phyloP scores from a whole-genome alignment of 2,113 vertebrate species.

The Dromas ardeola region DNA sequence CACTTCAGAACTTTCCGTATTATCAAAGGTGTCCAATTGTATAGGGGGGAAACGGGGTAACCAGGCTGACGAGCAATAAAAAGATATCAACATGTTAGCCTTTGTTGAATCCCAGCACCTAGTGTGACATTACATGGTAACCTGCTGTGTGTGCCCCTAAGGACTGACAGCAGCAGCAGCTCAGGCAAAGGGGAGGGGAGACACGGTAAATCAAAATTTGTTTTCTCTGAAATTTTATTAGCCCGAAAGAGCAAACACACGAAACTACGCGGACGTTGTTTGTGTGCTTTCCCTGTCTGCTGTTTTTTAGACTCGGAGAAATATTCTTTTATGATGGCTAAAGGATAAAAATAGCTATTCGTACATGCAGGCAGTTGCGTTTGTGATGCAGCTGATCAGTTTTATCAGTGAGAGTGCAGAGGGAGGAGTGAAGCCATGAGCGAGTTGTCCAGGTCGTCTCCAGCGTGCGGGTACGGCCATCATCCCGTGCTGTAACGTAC shows the following conservation, averaged over 20 bases:
- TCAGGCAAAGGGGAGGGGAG: conserved; percentile 41
- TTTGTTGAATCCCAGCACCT: conserved; percentile 74
- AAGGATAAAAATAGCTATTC: background rate
- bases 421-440: background rate
- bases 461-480: rapidly evolving
- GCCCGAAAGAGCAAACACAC: background rate
- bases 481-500: rapidly evolving
- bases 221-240: conserved; percentile 49
- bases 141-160: conserved; percentile 69
- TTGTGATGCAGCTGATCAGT: background rate
- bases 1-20: background rate
- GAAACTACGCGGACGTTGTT: background rate
- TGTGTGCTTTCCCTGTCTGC: background rate
- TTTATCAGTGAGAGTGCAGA: background rate
- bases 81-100: conserved; percentile 75
- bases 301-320: background rate
- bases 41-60: conserved; percentile 29
- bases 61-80: conserved; percentile 69
- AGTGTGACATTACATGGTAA: conserved; percentile 73
- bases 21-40: background rate
- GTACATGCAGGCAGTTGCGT: background rate
- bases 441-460: background rate
- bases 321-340: background rate
- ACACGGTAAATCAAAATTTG: conserved; percentile 47
- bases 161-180: conserved; percentile 57